Evolutionary conservation across 1,140 invertebrate species (phyloP), one percentile per base, ranked within the genome.

Genomic region (Antheraea mylitta): DNA sequence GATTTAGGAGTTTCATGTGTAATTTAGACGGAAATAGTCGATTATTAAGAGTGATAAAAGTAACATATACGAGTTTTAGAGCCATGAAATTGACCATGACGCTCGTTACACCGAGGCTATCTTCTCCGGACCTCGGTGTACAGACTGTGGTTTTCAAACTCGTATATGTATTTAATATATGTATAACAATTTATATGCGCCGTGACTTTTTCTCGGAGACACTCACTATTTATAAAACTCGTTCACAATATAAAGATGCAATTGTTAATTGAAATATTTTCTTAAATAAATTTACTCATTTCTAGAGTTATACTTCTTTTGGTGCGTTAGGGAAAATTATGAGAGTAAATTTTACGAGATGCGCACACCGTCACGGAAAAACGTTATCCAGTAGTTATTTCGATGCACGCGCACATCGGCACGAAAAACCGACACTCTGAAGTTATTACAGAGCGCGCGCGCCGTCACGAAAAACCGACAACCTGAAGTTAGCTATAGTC

Each of bases 21-120:
- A 65, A 38, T 65, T 65, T 45, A 65, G 64, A 48, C 0, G 22
- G 38, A 45, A 7, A 66, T 36, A 58, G 9, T 59, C 7, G 22
- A 59, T 36, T 59, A 36, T 65, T 45, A 65, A 45, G 36, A 48
- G 37, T 53, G 38, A 45, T 53, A 65, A 65, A 19, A 19, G n/a
- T 13, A 1, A 64, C 11, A 7, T 58, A 63, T 63, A 73, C 64
- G 60, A 64, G 71, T 67, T 67, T 67, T 69, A 42, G 66, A 69
- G 67, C 83, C 82, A 85, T 87, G 82, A 81, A 78, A 79, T 77
- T 82, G 82, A 80, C 82, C 85, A 76, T 87, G 82, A 74, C 64
- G 58, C 64, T 67, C 42, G 62, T 69, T 64, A 66, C 67, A 70
- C 66, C 77, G 76, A 84, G 79, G 77, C 65, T 70, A 72, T 73